phyloP scores from a whole-genome alignment of 2,113 vertebrate genomes.

The Aegithalos caudatus region DNA sequence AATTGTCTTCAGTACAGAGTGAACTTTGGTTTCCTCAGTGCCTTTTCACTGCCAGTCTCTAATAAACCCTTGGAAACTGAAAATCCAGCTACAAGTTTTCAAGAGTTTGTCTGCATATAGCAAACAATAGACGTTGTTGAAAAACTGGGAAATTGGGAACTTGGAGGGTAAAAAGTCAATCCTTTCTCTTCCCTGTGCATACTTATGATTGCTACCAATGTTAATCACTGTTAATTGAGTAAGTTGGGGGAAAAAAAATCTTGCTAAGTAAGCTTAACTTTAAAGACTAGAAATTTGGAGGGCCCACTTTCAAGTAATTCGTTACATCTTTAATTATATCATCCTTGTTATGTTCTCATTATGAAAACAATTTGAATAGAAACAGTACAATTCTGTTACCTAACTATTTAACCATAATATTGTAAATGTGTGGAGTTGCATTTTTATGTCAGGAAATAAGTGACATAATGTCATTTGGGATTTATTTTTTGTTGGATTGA shows the following conservation, averaged over 20 bases:
- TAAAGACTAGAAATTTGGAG: not conserved
- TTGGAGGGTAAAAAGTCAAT: not conserved
- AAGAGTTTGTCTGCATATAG: not conserved
- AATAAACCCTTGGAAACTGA: not conserved
- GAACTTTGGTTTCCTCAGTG: not conserved
- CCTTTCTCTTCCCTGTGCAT: not conserved
- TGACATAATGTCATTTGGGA: not conserved
- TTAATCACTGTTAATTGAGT: slow-evolving; percentile 13
- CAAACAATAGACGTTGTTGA: not conserved
- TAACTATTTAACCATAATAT: not conserved
- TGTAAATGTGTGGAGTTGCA: not conserved
- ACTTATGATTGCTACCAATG: not conserved
- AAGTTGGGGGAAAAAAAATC: not conserved
- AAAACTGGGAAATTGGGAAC: not conserved
- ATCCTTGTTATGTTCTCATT: not conserved
- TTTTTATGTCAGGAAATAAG: not conserved
- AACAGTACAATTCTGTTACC: not conserved
- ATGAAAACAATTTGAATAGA: not conserved
- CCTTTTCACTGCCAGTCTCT: not conserved
- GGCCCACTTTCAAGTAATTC: not conserved
- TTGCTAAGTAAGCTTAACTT: not conserved
- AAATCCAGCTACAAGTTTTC: not conserved
- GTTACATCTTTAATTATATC: not conserved
- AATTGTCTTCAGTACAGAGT: not conserved
- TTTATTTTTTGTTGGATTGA: not conserved